Conservation (phyloP, 2,113 vertebrate species). For the Ceuthmochares aereus region DNA sequence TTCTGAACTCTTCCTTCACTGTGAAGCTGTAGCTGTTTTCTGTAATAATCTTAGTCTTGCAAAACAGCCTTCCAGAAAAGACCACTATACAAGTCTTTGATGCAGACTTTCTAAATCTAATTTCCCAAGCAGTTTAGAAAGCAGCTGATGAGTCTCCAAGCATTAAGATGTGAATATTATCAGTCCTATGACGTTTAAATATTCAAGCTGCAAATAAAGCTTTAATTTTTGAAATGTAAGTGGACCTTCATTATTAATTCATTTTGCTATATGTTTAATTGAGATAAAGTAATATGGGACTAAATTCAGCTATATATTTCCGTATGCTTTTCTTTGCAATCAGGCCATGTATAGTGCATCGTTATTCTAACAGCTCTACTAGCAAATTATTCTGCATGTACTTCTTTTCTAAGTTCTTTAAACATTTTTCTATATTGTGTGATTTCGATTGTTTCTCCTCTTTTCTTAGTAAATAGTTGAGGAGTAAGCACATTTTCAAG, state of each 20-base stretch:
- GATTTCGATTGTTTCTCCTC: slow-evolving; percentile 79
- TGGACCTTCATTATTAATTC: slow-evolving; percentile 64
- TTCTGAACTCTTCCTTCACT: slow-evolving; percentile 37
- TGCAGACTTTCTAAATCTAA: slow-evolving; percentile 30
- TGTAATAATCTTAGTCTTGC: slow-evolving; percentile 4
- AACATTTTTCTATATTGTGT: slow-evolving; percentile 75
- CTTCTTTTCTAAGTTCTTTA: slow-evolving; percentile 63
- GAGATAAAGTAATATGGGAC: slow-evolving; percentile 3
- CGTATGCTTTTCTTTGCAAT: slow-evolving; percentile 47
- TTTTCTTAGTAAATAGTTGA: slow-evolving; percentile 85
- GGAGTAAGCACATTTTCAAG: slow-evolving; percentile 83
- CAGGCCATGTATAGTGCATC: slow-evolving; percentile 35
- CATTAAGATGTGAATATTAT: slow-evolving; percentile 53
- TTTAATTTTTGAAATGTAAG: slow-evolving; percentile 21
- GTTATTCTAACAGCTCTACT: slow-evolving; percentile 66
- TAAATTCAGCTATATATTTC: slow-evolving; percentile 33
- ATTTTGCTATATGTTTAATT: slow-evolving; percentile 62
- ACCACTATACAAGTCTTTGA: slow-evolving; percentile 6
- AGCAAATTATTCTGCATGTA: slow-evolving; percentile 74
- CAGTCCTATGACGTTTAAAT: not conserved
- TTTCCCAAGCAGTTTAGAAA: slow-evolving; percentile 26
- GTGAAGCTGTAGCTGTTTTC: slow-evolving; percentile 22
- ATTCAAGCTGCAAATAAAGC: not conserved
- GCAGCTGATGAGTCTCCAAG: slow-evolving; percentile 33
- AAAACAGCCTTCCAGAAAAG: slow-evolving; percentile 17